These are phyloP conservation scores for Eurystomus gularis DNA, from an alignment of 2,113 vertebrate genomes.

Conservation along the genomic window DNA sequence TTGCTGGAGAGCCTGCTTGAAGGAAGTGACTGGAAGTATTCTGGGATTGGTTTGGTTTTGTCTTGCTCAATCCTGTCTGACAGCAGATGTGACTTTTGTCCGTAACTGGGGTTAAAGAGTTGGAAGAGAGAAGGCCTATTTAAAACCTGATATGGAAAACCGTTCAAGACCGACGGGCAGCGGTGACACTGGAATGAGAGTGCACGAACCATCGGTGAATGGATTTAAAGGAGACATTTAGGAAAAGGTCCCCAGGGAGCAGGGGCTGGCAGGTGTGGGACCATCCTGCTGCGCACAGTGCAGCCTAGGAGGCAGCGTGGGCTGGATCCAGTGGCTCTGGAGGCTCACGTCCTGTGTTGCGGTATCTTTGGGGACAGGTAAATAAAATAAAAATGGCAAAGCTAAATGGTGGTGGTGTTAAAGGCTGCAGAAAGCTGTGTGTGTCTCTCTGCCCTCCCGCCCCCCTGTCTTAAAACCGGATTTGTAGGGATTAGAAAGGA, in stretches of 20 bases:
- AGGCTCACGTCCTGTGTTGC: fast-evolving
- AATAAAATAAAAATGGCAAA: background rate
- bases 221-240: background rate
- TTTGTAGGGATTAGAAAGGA: background rate
- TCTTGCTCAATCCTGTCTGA: background rate
- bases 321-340: background rate
- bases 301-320: background rate
- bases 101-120: background rate
- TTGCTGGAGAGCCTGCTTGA: background rate
- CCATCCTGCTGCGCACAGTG: background rate
- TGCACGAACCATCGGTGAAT: background rate
- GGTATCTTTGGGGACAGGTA: background rate
- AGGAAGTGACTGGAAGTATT: background rate
- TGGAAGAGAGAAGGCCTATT: background rate
- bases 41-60: background rate
- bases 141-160: background rate
- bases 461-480: background rate
- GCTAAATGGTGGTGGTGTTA: background rate
- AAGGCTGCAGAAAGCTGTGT: background rate
- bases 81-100: background rate
- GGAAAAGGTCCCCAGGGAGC: background rate
- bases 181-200: background rate
- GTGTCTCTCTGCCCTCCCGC: no score
- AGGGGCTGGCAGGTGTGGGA: background rate
- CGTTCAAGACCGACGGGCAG: background rate